Conservation (phyloP, 2,888 invertebrate species). For the Oscheius sp. region DNA sequence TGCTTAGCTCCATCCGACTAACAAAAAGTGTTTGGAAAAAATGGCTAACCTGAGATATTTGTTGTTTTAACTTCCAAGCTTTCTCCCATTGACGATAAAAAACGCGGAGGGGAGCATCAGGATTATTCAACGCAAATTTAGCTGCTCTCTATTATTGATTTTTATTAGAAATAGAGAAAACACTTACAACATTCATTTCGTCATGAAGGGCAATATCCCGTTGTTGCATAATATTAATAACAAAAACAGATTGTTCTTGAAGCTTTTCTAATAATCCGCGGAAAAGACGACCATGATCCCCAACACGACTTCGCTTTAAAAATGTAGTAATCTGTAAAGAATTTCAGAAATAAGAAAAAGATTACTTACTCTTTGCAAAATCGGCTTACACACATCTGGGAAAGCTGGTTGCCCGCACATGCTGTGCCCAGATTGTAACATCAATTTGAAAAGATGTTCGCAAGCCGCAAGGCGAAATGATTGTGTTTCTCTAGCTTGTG, state of each 20-base stretch:
- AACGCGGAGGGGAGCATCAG: constrained; percentile 48
- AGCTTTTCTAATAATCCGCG: constrained; percentile 49
- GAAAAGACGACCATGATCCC: constrained; percentile 51
- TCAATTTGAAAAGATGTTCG: constrained; percentile 48
- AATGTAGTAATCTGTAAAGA: constrained; percentile 25
- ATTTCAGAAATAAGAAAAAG: neutral
- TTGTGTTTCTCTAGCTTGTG: constrained; percentile 38
- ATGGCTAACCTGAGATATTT: constrained; percentile 29
- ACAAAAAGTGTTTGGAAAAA: neutral
- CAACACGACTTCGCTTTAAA: constrained; percentile 37
- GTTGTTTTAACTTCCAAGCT: constrained; percentile 55
- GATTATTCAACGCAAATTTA: constrained; percentile 45
- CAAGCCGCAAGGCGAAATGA: constrained; percentile 37
- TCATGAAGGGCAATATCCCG: constrained; percentile 41
- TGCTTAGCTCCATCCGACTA: neutral
- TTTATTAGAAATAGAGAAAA: neutral
- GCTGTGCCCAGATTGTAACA: constrained; percentile 54
- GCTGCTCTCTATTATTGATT: constrained; percentile 44
- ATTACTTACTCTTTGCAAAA: constrained; percentile 41
- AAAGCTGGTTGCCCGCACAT: constrained; percentile 58
- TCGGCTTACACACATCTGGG: constrained; percentile 56
- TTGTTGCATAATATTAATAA: constrained; percentile 30
- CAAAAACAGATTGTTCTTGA: constrained; percentile 47
- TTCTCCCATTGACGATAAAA: constrained; percentile 55
- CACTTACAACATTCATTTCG: constrained; percentile 49